These are phyloP conservation scores for Boleophthalmus pectinirostris DNA, from an alignment of 2,113 vertebrate genomes.

Conservation along the genomic window DNA sequence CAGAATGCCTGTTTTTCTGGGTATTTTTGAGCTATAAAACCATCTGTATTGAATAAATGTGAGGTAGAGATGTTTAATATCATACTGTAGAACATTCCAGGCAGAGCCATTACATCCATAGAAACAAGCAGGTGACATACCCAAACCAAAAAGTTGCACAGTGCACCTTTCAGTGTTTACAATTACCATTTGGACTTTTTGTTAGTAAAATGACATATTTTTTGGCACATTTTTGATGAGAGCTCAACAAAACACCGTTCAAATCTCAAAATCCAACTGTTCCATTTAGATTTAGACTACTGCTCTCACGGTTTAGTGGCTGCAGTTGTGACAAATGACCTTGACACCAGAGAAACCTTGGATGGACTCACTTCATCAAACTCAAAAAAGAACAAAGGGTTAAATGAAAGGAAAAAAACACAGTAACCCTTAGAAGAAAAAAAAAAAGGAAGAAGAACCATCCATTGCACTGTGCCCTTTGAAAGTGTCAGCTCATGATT, in stretches of 20 bases:
- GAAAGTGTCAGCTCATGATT: constrained; percentile 75
- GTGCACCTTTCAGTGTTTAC: too few species aligned
- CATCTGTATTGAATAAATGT: too few species aligned
- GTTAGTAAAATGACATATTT: too few species aligned
- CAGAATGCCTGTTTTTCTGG: too few species aligned
- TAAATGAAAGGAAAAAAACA: constrained; percentile 66
- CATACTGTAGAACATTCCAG: too few species aligned
- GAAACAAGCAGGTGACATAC: too few species aligned
- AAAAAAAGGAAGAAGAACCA: constrained; percentile 65
- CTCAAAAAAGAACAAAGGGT: constrained; percentile 52
- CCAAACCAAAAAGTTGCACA: too few species aligned
- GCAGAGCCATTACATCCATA: too few species aligned
- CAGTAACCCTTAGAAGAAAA: constrained; percentile 48
- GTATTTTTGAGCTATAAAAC: too few species aligned
- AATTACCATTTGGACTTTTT: background rate
- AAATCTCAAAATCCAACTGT: background rate
- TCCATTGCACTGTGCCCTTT: constrained; percentile 70
- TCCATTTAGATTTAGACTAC: background rate
- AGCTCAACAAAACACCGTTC: background rate
- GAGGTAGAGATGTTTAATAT: too few species aligned
- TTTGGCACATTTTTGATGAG: too few species aligned
- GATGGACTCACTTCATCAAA: constrained; percentile 62
- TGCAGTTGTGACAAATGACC: constrained; percentile 51
- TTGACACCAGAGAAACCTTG: constrained; percentile 37
- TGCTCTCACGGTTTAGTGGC: background rate